Base-by-base conservation (phyloP, 2,797 vertebrate species). In the Cyclura pinguis region DNA sequence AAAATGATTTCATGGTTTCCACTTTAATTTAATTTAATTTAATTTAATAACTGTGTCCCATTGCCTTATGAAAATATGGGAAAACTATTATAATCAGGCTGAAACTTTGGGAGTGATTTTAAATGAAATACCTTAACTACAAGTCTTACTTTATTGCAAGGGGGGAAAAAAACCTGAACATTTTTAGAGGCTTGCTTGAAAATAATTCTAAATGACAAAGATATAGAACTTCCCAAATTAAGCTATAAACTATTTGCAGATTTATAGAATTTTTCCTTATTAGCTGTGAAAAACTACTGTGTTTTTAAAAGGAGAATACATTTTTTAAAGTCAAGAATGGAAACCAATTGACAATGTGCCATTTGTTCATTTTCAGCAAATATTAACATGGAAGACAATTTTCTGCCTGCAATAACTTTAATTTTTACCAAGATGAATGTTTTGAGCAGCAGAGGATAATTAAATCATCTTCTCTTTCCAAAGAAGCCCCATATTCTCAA, bases 381-480 rank as follows among this genome's bases (percentile, higher is more conserved):
- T 93, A 92, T 83, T 93, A 96, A 92, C 89, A 94, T 0, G 57
- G 84, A 94, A 93, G 35, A 88, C 91, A 95, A 93, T 96, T 96
- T 96, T 97, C 92, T 95, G 90, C 89, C 89, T 95, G 95, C 93
- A 92, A 95, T 50, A 91, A 69, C 87, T 97, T 96, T 91, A 91
- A 92, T 93, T 96, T 95, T 95, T 94, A 95, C 85, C 88, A 93
- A 94, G 94, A 96, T 1, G 18, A 95, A 96, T 93, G 92, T 91
- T 91, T 92, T 80, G 74, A 94, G 88, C 4, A 3, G 92, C 55
- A 59, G 67, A 93, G 85, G 92, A 93, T 87, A 95, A 96, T 96
- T 89, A 93, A 96, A 96, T 95, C 42, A 92, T 94, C 94, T 94
- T 92, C 90, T 89, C 32, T 88, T 96, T 94, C 84, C 82, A 94